These are phyloP conservation scores for Phyllostomus discolor DNA, from an alignment of 2,113 vertebrate species.

Conservation along the genomic window DNA sequence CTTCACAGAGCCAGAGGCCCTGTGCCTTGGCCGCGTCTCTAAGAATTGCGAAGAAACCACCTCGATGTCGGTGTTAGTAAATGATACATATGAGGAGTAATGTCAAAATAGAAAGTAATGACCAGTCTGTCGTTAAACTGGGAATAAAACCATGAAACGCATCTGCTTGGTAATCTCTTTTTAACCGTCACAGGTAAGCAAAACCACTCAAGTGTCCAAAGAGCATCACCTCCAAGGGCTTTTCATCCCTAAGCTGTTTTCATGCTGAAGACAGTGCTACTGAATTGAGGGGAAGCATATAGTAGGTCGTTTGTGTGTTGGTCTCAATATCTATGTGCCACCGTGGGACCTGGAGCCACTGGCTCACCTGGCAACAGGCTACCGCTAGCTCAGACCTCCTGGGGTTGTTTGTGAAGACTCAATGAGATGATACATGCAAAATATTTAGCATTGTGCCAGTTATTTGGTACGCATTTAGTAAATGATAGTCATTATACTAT, in stretches of 20 bases:
- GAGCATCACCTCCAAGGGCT: not conserved
- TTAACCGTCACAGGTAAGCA: not conserved
- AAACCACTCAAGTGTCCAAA: not conserved
- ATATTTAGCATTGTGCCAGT: not conserved
- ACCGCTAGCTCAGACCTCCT: not conserved
- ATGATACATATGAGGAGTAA: not conserved
- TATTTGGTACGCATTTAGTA: not conserved
- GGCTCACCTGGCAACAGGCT: not conserved
- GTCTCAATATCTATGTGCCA: not conserved
- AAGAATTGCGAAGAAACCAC: not conserved
- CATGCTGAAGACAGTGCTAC: not conserved
- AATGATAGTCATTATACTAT: not conserved
- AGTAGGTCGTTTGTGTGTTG: not conserved
- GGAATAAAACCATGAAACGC: not conserved
- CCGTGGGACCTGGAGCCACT: not conserved
- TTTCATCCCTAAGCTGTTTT: not conserved
- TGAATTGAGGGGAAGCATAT: not conserved
- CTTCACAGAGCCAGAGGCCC: not conserved
- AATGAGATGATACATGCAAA: not conserved
- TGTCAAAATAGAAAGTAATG: not conserved
- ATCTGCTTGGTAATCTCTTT: not conserved
- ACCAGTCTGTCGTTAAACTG: not conserved
- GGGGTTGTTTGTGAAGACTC: not conserved
- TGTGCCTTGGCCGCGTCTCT: not conserved
- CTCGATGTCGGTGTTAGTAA: not conserved